Percentiles rank a stretch among this genome's conserved stretches.
phyloP scores from a whole-genome alignment of 1,140 invertebrate genomes.

The Drosophila ohnishii region DNA sequence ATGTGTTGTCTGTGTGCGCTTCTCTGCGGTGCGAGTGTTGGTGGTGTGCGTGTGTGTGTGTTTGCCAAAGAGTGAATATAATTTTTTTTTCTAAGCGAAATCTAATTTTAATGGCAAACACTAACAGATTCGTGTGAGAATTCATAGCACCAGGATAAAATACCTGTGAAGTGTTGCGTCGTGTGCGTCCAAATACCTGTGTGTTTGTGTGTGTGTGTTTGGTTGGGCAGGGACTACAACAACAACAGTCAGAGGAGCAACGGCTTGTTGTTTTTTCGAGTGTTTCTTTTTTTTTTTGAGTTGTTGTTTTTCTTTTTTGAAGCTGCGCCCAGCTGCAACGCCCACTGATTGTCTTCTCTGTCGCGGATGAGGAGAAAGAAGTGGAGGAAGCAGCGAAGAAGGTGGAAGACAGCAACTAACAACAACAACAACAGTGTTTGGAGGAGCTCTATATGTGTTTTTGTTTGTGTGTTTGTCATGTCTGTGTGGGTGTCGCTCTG shows the following conservation, averaged over 20 bases:
- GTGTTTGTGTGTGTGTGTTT: slow-evolving; percentile 12
- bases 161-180: slow-evolving; percentile 30
- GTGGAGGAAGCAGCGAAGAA: slow-evolving; percentile 9
- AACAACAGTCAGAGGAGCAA: slow-evolving; percentile 43
- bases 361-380: slow-evolving; percentile 13
- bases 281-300: slow-evolving; percentile 16
- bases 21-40: slow-evolving; percentile 16
- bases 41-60: slow-evolving; percentile 44
- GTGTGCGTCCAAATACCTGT: slow-evolving; percentile 38
- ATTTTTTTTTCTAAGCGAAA: slow-evolving; percentile 59
- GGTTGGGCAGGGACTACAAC: slow-evolving; percentile 53
- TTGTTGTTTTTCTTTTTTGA: slow-evolving; percentile 14
- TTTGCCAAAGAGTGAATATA: slow-evolving; percentile 47
- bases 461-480: slow-evolving; percentile 7
- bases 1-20: slow-evolving; percentile 58
- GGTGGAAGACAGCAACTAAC: slow-evolving; percentile 13
- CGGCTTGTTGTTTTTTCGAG: slow-evolving; percentile 34
- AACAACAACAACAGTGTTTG: slow-evolving; percentile 9
- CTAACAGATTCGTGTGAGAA: slow-evolving; percentile 50
- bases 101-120: slow-evolving; percentile 71
- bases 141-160: slow-evolving; percentile 34
- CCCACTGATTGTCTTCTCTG: slow-evolving; percentile 46
- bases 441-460: slow-evolving; percentile 11
- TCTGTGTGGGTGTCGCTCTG: slow-evolving; percentile 37
- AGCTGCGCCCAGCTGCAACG: slow-evolving; percentile 54